Evolutionary conservation across 2,797 vertebrate genomes (phyloP), one percentile per base, ranked within the genome.

Genomic region (Falco concolor): DNA sequence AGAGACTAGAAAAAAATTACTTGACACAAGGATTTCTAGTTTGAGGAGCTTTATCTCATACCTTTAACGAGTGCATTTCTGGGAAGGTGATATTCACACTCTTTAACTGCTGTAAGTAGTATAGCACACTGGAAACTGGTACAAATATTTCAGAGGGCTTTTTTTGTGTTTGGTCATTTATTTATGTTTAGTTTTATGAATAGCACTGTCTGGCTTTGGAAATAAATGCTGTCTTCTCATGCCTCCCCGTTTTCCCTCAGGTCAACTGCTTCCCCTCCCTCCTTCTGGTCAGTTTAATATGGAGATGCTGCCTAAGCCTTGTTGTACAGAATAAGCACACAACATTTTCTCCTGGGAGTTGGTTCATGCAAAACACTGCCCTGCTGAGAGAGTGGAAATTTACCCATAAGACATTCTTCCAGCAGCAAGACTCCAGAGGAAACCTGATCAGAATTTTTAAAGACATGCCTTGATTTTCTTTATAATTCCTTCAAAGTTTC

Each of bases 361-460:
- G 97, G 98, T 98, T 99, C 98, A 99, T 99, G 98, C 98, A 99
- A 99, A 99, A 98, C 98, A 97, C 98, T 98, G 97, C 98, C 98
- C 98, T 95, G 96, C 98, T 96, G 98, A 99, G 98, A 98, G 98
- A 99, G 98, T 98, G 98, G 98, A 99, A 99, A 99, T 99, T 98
- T 99, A 99, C 98, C 98, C 99, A 98, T 97, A 98, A 98, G 98
- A 98, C 98, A 98, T 98, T 98, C 98, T 98, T 98, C 97, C 97
- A 98, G 98, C 98, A 97, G 97, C 97, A 97, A 98, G 97, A 96
- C 98, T 97, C 98, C 97, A 89, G 93, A 94, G 91, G 95, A 97
- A 98, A 98, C 98, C 98, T 98, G 98, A 98, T 90, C 97, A 90
- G 98, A 98, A 98, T 98, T 96, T 96, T 97, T 98, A 98, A 98